Conservation (phyloP, 2,113 vertebrate species). For the Melanerpes aurifrons region DNA sequence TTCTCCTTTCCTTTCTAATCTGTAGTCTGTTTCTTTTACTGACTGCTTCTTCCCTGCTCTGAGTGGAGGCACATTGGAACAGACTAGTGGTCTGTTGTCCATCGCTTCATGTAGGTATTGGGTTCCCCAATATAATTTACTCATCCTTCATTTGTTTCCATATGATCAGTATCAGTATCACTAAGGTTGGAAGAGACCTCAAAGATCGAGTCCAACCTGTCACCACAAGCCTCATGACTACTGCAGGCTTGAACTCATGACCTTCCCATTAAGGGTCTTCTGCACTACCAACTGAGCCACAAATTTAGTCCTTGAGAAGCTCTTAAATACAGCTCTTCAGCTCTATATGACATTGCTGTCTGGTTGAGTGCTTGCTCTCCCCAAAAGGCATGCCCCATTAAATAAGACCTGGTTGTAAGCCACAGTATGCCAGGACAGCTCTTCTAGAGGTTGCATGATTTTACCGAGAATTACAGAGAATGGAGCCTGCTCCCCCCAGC, state of each 20-base stretch:
- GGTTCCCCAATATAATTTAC: not conserved
- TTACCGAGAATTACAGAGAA: not conserved
- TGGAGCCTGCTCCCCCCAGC: fast-evolving
- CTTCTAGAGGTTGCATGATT: not conserved
- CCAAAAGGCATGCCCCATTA: not conserved
- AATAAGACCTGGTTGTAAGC: not conserved
- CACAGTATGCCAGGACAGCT: not conserved
- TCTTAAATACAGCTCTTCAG: not conserved
- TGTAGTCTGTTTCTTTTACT: not conserved
- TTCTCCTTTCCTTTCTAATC: not conserved
- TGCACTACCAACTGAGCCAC: too few relatives aligned
- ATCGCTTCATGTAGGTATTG: not conserved
- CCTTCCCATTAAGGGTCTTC: too few relatives aligned
- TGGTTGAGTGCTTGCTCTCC: not conserved
- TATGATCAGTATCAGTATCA: too few relatives aligned
- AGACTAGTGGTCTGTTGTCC: not conserved
- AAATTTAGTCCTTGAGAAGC: not conserved
- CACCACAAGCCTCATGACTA: too few relatives aligned
- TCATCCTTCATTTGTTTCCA: too few relatives aligned
- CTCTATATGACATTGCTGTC: not conserved
- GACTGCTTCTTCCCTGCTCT: not conserved
- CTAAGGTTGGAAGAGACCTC: too few relatives aligned
- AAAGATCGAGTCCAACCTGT: too few relatives aligned
- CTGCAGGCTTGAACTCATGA: too few relatives aligned
- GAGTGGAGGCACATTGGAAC: not conserved